These are phyloP conservation scores for Vanacampus margaritifer DNA, from an alignment of 2,113 vertebrate species.

Conservation along the genomic window DNA sequence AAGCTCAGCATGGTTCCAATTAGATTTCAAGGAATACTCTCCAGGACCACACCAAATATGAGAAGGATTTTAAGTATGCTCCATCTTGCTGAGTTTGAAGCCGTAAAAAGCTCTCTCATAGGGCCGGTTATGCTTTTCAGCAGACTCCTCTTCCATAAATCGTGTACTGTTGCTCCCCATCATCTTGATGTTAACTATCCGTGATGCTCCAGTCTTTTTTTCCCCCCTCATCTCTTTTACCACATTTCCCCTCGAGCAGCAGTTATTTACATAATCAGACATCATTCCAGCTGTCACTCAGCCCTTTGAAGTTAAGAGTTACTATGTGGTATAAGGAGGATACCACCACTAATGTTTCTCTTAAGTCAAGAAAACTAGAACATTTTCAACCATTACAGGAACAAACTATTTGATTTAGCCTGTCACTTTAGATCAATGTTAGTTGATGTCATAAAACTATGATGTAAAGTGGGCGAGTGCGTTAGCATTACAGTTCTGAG, in stretches of 20 bases:
- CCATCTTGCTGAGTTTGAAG: slow-evolving; percentile 33
- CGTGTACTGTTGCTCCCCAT: slow-evolving; percentile 30
- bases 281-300: slow-evolving; percentile 45
- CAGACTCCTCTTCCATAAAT: slow-evolving; percentile 52
- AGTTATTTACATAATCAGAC: slow-evolving; percentile 61
- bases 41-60: slow-evolving; percentile 27
- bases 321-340: background rate
- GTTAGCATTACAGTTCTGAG: too few relatives aligned
- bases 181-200: slow-evolving; percentile 53
- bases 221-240: slow-evolving; percentile 32
- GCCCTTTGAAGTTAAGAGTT: slow-evolving; percentile 18
- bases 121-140: slow-evolving; percentile 38
- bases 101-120: slow-evolving; percentile 41
- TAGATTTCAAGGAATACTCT: slow-evolving; percentile 34
- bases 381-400: background rate
- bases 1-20: slow-evolving; percentile 42
- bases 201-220: slow-evolving; percentile 54
- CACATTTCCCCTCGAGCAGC: slow-evolving; percentile 39
- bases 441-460: background rate
- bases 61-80: slow-evolving; percentile 33
- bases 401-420: background rate
- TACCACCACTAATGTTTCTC: background rate
- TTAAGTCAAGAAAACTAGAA: background rate
- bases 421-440: background rate
- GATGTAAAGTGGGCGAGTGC: too few relatives aligned